Evolutionary conservation across 2,797 vertebrate species (phyloP), one percentile per base, ranked within the genome.

Genomic region (Acestrorhynchus altus): DNA sequence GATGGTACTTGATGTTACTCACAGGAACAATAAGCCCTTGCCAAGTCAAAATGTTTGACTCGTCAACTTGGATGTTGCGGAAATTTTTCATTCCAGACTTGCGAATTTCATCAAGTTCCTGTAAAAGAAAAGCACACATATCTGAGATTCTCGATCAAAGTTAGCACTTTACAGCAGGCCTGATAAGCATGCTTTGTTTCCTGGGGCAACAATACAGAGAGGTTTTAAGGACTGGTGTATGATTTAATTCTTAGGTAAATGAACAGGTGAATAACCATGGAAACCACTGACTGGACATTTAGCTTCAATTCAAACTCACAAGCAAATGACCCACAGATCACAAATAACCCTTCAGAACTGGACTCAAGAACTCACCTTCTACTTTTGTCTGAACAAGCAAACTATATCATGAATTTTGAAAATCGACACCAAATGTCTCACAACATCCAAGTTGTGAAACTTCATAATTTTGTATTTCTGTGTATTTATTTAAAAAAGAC

Each of bases 21-120:
- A 99, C 98, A 86, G 97, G 97, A 92, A 99, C 94, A 79, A 99
- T 97, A 87, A 99, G 96, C 69, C 96, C 97, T 93, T 99, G 97
- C 98, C 97, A 99, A 90, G 90, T 95, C 92, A 96, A 94, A 91
- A 99, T 91, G 92, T 99, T 98, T 40, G 96, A 87, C 86, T 99
- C 97, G 85, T 99, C 97, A 89, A 98, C 97, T 89, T 94, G 94
- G 92, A 98, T 96, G 92, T 96, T 96, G 90, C 96, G 93, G 93
- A 98, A 98, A 88, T 95, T 94, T 92, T 95, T 97, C 89, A 94
- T 93, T 84, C 95, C 96, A 94, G 92, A 93, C 84, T 94, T 95
- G 88, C 94, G 95, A 84, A 99, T 96, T 87, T 99, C 96, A 81
- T 96, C 95, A 83, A 99, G 96, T 93, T 99, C 98, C 98, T 99